These are phyloP conservation scores for Sapajus apella DNA, from an alignment of 2,113 vertebrate genomes.

Conservation along the genomic window DNA sequence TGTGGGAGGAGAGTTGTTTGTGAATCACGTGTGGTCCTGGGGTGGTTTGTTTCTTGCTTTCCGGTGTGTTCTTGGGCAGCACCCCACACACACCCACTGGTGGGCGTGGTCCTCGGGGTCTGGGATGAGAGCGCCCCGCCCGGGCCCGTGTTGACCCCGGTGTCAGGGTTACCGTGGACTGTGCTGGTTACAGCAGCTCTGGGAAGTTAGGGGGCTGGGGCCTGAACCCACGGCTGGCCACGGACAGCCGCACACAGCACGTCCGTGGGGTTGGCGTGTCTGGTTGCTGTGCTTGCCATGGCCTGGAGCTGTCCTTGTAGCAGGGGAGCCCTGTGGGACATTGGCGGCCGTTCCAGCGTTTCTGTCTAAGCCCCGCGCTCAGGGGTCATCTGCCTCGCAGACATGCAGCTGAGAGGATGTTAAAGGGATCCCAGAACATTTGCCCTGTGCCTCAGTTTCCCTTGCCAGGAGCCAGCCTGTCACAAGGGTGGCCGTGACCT, in stretches of 20 bases:
- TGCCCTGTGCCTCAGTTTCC: background rate
- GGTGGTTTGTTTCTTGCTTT: background rate
- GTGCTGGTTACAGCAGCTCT: background rate
- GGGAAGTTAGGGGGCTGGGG: background rate
- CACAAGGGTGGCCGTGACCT: background rate
- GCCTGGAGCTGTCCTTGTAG: background rate
- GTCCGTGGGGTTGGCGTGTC: background rate
- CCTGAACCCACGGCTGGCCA: background rate
- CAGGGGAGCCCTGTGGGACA: too few relatives aligned
- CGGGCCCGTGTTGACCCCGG: background rate
- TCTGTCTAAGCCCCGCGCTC: too few relatives aligned
- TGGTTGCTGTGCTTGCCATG: too few relatives aligned
- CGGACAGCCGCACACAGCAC: accelerated
- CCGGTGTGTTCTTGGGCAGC: background rate
- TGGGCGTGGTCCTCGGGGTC: background rate
- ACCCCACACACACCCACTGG: accelerated
- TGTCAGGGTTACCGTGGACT: too few relatives aligned
- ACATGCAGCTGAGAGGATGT: too few relatives aligned
- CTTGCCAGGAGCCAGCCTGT: background rate
- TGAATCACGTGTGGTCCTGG: background rate
- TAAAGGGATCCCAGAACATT: background rate
- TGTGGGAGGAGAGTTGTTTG: background rate
- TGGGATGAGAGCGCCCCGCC: background rate
- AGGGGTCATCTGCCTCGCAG: too few relatives aligned
- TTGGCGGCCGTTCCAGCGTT: too few relatives aligned